phyloP scores from a whole-genome alignment of 1,140 invertebrate species.

The Macrotrachela quadricornifera region DNA sequence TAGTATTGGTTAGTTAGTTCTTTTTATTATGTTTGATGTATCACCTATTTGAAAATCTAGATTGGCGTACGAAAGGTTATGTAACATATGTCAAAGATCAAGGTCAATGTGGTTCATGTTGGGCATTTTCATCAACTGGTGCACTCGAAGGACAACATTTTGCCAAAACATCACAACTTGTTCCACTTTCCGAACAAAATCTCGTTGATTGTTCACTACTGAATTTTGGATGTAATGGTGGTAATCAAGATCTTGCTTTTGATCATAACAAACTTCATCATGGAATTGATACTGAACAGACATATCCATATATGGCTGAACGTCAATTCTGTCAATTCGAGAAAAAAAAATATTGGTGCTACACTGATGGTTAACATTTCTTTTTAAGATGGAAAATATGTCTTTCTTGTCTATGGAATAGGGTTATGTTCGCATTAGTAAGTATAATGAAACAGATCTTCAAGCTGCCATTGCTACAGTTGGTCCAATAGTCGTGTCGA shows the following conservation, averaged over 20 bases:
- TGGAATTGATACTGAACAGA: constrained; percentile 65
- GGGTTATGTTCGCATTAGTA: constrained; percentile 71
- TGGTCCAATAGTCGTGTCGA: constrained; percentile 71
- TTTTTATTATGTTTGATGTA: no score
- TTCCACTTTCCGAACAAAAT: constrained; percentile 61
- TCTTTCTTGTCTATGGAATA: no score
- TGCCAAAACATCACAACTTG: constrained; percentile 46
- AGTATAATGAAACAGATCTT: constrained; percentile 49
- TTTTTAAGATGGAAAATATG: no score
- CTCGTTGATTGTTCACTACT: constrained; percentile 83
- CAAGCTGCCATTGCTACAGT: constrained; percentile 62
- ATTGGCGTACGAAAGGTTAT: constrained; percentile 65
- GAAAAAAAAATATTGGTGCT: constrained; percentile 45
- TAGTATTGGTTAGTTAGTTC: no score
- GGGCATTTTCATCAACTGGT: constrained; percentile 82
- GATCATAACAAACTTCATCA: constrained; percentile 74
- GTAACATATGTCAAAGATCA: constrained; percentile 88
- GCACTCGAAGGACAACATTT: constrained; percentile 76
- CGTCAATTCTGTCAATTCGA: constrained; percentile 67
- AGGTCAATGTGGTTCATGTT: constrained; percentile 83
- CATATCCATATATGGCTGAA: constrained; percentile 66
- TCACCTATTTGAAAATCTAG: constrained; percentile 19
- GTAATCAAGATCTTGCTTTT: constrained; percentile 65
- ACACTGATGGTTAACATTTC: no score
- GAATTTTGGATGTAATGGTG: constrained; percentile 88